These are phyloP conservation scores for Teleopsis dalmanni DNA, from an alignment of 1,140 invertebrate genomes.

Conservation along the genomic window DNA sequence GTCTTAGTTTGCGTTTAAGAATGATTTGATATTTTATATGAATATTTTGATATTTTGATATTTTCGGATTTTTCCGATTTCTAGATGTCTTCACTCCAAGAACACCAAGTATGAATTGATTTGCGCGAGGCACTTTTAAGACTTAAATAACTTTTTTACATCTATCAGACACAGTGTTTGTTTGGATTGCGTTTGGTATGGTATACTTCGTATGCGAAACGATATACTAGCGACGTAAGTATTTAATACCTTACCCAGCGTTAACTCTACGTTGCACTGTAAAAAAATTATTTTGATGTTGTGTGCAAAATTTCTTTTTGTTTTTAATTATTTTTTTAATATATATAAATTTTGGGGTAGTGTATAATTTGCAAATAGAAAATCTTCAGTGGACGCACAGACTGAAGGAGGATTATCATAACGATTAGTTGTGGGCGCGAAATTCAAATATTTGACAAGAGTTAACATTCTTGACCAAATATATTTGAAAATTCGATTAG, in stretches of 20 bases:
- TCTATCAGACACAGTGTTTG: conserved; percentile 33
- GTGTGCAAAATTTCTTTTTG: no score
- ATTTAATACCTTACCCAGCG: conserved; percentile 28
- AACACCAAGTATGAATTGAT: conserved; percentile 45
- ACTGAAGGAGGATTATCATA: no score
- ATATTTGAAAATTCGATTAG: no score
- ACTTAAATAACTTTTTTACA: conserved; percentile 38
- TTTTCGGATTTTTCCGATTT: conserved; percentile 16
- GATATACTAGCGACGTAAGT: conserved; percentile 5
- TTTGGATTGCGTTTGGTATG: conserved; percentile 13
- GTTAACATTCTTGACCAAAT: no score
- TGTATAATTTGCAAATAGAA: no score
- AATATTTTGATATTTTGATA: conserved; percentile 11
- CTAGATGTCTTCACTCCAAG: conserved; percentile 40
- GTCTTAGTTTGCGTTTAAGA: neutral
- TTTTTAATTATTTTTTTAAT: no score
- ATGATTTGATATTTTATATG: neutral
- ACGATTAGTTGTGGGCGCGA: no score
- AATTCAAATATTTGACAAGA: no score
- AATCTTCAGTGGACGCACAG: no score
- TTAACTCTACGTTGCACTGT: conserved; percentile 36
- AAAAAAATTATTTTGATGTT: no score
- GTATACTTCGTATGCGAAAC: conserved; percentile 7
- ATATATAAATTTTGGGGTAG: no score
- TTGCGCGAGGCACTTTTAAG: conserved; percentile 42